Percentiles rank a stretch among this genome's conserved stretches.
phyloP scores from a whole-genome alignment of 2,113 vertebrate genomes.

The Dissostichus mawsoni region DNA sequence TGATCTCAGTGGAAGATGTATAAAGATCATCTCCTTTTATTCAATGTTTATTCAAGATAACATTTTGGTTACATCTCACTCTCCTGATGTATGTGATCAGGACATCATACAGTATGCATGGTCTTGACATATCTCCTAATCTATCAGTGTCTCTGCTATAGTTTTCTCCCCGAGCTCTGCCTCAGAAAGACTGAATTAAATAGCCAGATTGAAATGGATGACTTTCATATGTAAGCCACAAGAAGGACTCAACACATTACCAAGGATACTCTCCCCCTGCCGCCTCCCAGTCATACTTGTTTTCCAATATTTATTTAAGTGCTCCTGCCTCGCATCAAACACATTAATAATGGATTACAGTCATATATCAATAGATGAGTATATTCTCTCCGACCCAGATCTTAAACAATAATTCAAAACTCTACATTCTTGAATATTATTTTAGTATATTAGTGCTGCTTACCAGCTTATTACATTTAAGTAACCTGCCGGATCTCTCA shows the following conservation, averaged over 20 bases:
- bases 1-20: conserved; percentile 24
- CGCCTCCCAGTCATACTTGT: conserved; percentile 49
- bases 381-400: not conserved
- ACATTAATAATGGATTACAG: conserved; percentile 64
- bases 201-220: conserved; percentile 74
- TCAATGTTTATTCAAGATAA: conserved; percentile 24
- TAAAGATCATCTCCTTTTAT: conserved; percentile 22
- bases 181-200: conserved; percentile 68
- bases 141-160: conserved; percentile 51
- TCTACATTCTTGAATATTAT: conserved; percentile 15
- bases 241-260: conserved; percentile 54
- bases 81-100: conserved; percentile 44
- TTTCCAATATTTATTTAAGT: conserved; percentile 62
- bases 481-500: conserved; percentile 12
- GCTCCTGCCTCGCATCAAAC: conserved; percentile 41
- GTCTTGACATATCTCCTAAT: conserved; percentile 60
- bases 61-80: conserved; percentile 49
- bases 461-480: conserved; percentile 29
- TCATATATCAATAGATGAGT: conserved; percentile 53
- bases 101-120: conserved; percentile 50
- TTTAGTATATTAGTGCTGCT: conserved; percentile 16
- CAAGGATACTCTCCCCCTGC: conserved; percentile 32
- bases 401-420: conserved; percentile 41
- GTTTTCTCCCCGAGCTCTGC: conserved; percentile 49
- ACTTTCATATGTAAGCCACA: conserved; percentile 67